Base-by-base conservation (phyloP, 2,888 invertebrate species). In the Cheilosia variabilis region DNA sequence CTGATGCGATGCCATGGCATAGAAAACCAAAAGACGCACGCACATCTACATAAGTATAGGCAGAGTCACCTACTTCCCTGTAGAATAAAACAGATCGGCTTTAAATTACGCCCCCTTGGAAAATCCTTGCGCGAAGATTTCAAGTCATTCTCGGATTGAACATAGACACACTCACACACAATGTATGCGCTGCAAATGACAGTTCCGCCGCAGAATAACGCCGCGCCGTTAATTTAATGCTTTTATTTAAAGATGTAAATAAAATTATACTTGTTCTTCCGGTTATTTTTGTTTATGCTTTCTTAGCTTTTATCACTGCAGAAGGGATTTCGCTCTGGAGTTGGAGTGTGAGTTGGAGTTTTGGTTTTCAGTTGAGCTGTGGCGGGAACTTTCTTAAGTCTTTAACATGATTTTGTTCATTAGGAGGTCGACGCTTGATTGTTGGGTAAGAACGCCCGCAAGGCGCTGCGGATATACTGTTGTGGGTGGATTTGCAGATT, bases 191-290 rank as follows among this genome's bases (percentile, higher is more conserved):
- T 57, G 75, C 45, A 77, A 71, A 77, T 65, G 47, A 66, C 60
- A 60, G 47, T 82, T 77, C 77, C 71, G 65, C 66, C 27, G 27
- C 45, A 27, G 60, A 65, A 77, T 71, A 63, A 63, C 31, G 55
- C 34, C 71, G 78, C 31, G 47, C 34, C 71, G 78, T 57, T 78
- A 71, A 63, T 71, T 71, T 78, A 78, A 79, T 71, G 71, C 57
- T 62, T 71, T 71, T 57, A 63, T 50, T 65, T 19, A 63, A n/a
- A 43, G 50, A 79, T 72, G 78, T 71, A 79, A 79, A 79, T 79
- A 71, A 55, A 79, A 79, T 79, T 79, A 79, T 55, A 55, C 53
- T 58, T 57, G 34, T 55, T 43, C 43, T 65, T 65, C 65, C 52
- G 65, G 45, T 50, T 50, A 53, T 66, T 41, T 68, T 68, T 68